Evolutionary conservation across 2,113 vertebrate genomes (phyloP), one percentile per base, ranked within the genome.

Genomic region (Caloenas nicobarica): DNA sequence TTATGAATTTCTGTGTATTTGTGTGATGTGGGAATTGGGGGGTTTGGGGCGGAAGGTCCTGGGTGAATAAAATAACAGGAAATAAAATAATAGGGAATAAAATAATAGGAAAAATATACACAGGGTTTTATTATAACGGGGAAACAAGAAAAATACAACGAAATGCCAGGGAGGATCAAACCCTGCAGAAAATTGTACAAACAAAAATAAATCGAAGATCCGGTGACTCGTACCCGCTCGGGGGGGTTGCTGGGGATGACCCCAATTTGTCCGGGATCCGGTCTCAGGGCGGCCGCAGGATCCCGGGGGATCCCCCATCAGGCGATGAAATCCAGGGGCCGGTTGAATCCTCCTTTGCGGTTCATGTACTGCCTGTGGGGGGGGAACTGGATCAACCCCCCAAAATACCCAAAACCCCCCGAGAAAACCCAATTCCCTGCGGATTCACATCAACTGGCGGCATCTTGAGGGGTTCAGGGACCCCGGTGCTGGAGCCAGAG

Each of bases 301-400:
- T 44, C 42, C 42, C 42, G 42, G 16, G 42, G 42, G 42, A 44
- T 44, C 42, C 38, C 38, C 38, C 42, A 3, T 42, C 97, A 99
- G 31, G 99, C 99, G 34, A 99, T 99, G 97, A 99, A 99, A 97
- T 99, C 99, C 98, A 99, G 97, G 23, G 99, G 99, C 97, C 99
- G 98, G 98, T 99, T 99, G 98, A 99, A 99, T 86, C 99, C 99
- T 93, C 99, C 99, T 98, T 99, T 99, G 71, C 99, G 98, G 98
- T 99, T 99, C 99, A 99, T 99, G 97, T 99, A 99, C 77, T 99
- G 99, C 98, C 99, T 99, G 95, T 11, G 38, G 82, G 38, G 38
- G 42, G 42, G 16, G 7, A 44, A 44, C 7, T 7, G 16, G 42
- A 44, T 44, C 16, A 44, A 44, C 42, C 42, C 42, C 16, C 42